phyloP scores from a whole-genome alignment of 2,888 invertebrate genomes.

The Ernsta delagoae region DNA sequence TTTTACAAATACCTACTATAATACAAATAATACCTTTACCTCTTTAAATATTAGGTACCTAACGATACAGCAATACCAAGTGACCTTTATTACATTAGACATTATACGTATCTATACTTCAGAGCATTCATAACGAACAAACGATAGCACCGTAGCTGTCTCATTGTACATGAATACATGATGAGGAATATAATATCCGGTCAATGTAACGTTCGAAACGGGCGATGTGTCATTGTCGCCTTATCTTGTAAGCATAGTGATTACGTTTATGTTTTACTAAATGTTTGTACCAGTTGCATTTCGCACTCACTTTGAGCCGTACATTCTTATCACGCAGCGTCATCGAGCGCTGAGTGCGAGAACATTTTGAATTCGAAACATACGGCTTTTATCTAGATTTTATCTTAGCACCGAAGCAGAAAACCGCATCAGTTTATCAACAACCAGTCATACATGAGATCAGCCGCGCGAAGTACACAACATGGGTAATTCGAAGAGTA shows the following conservation, averaged over 20 bases:
- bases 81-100: not conserved
- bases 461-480: conserved; percentile 47
- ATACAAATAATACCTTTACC: no score
- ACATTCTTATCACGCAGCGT: conserved; percentile 59
- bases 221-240: conserved; percentile 75
- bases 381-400: conserved; percentile 53
- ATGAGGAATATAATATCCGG: conserved; percentile 49
- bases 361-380: conserved; percentile 57
- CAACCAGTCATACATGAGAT: conserved; percentile 45
- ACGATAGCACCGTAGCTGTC: conserved; percentile 27
- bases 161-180: conserved; percentile 32
- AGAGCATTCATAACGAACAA: conserved; percentile 13
- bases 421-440: conserved; percentile 44
- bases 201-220: conserved; percentile 58
- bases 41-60: no score
- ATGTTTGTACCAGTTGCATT: conserved; percentile 66
- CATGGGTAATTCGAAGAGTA: conserved; percentile 78
- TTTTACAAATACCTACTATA: no score
- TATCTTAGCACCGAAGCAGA: conserved; percentile 48
- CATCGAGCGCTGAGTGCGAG: conserved; percentile 44
- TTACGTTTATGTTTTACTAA: conserved; percentile 67
- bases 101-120: conserved; percentile 19
- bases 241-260: conserved; percentile 64
- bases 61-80: not conserved
- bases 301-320: conserved; percentile 61